phyloP scores from a whole-genome alignment of 2,113 vertebrate species.

The Gnathonemus echidnorhynchus region DNA sequence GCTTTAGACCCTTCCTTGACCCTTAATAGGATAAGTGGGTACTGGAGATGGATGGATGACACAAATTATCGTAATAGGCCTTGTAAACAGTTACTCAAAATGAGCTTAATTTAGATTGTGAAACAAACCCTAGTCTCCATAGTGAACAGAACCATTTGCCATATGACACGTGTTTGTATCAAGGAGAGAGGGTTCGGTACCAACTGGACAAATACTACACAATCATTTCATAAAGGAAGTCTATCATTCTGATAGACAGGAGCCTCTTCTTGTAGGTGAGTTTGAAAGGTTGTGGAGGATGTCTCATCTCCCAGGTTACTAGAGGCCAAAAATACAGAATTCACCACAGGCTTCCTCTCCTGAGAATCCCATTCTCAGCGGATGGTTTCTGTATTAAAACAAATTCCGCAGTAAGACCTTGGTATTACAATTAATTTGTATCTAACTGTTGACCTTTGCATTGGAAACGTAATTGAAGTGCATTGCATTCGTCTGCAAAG shows the following conservation, averaged over 20 bases:
- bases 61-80: neutral
- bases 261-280: neutral
- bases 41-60: neutral
- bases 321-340: neutral
- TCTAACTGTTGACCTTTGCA: neutral
- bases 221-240: neutral
- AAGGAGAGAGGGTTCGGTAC: neutral
- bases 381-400: neutral
- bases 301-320: neutral
- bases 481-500: neutral
- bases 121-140: neutral
- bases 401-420: neutral
- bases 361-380: neutral
- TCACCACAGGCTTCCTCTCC: neutral
- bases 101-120: neutral
- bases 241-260: neutral
- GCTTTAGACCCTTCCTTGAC: neutral
- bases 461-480: neutral
- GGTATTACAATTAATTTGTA: neutral
- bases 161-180: neutral
- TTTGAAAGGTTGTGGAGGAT: neutral
- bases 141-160: neutral
- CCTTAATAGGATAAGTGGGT: neutral
- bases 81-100: neutral
- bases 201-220: neutral